Conservation (phyloP, 2,888 invertebrate species). For the Meghimatium bilineatum region DNA sequence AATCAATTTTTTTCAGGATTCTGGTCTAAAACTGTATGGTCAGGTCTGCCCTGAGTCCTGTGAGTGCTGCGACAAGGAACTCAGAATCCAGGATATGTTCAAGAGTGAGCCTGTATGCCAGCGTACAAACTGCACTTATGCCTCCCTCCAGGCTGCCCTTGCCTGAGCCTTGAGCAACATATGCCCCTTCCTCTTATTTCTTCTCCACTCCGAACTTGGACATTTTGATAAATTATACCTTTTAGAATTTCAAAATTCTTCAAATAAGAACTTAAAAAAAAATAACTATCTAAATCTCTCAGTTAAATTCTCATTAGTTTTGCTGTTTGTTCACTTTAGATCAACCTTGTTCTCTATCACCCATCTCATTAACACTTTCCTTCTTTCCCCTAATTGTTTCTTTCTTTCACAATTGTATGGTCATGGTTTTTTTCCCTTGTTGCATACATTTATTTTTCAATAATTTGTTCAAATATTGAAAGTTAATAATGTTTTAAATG, state of each 20-base stretch:
- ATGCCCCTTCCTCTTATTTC: conserved; percentile 13
- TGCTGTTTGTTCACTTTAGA: background rate
- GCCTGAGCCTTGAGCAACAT: conserved; percentile 35
- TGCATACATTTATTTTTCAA: too few relatives aligned
- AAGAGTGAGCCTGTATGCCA: conserved; percentile 63
- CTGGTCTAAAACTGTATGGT: conserved; percentile 79
- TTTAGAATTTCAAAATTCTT: background rate
- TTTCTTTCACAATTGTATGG: background rate
- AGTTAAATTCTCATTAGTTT: background rate
- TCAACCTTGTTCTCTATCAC: background rate
- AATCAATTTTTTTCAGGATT: conserved; percentile 12
- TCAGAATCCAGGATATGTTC: conserved; percentile 62
- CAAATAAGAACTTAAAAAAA: background rate
- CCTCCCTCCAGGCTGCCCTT: conserved; percentile 61
- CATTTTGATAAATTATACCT: background rate
- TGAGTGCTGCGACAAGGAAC: conserved; percentile 64
- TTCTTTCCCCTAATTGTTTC: background rate
- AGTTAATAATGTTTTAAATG: too few relatives aligned
- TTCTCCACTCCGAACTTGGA: background rate
- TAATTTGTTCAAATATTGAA: too few relatives aligned
- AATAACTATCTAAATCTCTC: background rate
- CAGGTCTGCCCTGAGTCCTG: conserved; percentile 65
- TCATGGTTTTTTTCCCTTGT: conserved; percentile 1
- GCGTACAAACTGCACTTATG: conserved; percentile 69
- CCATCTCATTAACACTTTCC: background rate